Base-by-base conservation (phyloP, 2,113 vertebrate species). In the Campylorhamphus procurvoides region DNA sequence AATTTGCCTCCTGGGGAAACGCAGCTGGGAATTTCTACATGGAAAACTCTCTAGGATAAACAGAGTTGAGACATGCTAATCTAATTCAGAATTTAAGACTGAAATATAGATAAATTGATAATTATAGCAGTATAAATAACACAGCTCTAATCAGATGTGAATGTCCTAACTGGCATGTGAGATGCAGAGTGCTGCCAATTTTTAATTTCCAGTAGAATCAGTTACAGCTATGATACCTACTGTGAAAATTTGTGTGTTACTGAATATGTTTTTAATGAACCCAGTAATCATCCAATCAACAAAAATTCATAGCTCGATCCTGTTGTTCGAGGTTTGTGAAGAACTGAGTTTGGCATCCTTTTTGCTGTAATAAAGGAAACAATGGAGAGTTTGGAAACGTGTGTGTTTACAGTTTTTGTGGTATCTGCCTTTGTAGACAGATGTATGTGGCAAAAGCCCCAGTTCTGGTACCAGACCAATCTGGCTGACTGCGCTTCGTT, bases 91-190 rank as follows among this genome's bases (percentile, higher is more conserved):
- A 52, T 90, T 73, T 90, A 77, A 55, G 35, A 37, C 47, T 84
- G 68, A 89, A 92, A 85, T 81, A 40, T 24, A 88, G 64, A 67
- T 86, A 88, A 80, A 31, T 47, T 86, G 52, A 52, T 85, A 88
- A 91, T 96, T 94, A 84, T 72, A 77, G 44, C 40, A 76, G 20
- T 75, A 84, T 89, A 94, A 89, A 76, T 91, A 91, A 81, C 40
- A 44, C 7, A 56, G 12, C 31, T 78, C 53, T 79, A 75, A 78
- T 92, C 5, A 7, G 55, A n/a, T 52, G 42, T 84, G 52, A 77
- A 81, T 64, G 49, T 64, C 52, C 73, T 80, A 46, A 56, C 64
- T 89, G 79, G 76, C 73, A 46, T 60, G 28, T 56, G 76, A 94
- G 46, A 69, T 72, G 49, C 37, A 82, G 52, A 64, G 4, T 78